Base-by-base conservation (phyloP, 2,888 invertebrate species). In the Cephus runcator region DNA sequence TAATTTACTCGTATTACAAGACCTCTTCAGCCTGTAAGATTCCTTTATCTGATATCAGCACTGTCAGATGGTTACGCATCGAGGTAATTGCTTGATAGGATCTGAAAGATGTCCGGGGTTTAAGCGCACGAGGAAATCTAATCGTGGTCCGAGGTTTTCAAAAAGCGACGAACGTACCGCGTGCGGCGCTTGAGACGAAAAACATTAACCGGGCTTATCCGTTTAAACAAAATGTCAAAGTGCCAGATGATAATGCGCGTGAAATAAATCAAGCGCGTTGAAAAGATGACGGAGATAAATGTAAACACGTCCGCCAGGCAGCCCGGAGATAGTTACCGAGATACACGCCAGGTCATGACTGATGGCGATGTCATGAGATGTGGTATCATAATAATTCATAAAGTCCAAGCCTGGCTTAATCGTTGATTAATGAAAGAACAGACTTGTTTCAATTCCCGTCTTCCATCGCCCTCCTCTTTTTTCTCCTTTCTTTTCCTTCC, bases 251-350 rank as follows among this genome's bases (percentile, higher is more conserved):
- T 90, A 90, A 91, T 91, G 87, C 88, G 84, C 84, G 84, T 85
- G 83, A 89, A 89, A 91, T 91, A 90, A 91, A 91, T 91, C 91
- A 90, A 89, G 88, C 88, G 85, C 88, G 91, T 87, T 90, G 90
- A 91, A 90, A 91, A 91, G 91, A 90, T 91, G 91, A 91, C 91
- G 89, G 89, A 90, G 91, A 91, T 91, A 90, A 90, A 91, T 91
- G 91, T 88, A 89, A 90, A 89, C 89, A 89, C 89, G 87, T 87
- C 85, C 83, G 82, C 83, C 82, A 84, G 83, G 83, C 85, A 81
- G 81, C 83, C 84, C 82, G 85, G 84, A 87, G 87, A 87, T 87
- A 87, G 87, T 85, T 85, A 86, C 87, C 81, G 85, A 87, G 89
- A 88, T 88, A 88, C 87, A 88, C 79, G 83, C 85, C 87, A 85